phyloP scores from a whole-genome alignment of 1,140 invertebrate genomes.

The Drosophila willistoni region DNA sequence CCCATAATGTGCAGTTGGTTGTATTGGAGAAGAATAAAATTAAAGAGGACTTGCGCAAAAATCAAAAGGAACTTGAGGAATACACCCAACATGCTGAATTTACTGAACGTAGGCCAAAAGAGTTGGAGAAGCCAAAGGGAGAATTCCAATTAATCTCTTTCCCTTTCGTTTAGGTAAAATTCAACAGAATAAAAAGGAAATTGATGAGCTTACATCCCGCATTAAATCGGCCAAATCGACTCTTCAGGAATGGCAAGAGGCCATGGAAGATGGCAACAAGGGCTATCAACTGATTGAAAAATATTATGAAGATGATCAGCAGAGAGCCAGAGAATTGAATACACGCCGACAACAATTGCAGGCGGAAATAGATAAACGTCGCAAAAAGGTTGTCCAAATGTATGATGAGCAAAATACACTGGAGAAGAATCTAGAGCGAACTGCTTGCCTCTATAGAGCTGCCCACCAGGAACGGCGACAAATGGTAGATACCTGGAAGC shows the following conservation, averaged over 20 bases:
- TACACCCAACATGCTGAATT: constrained; percentile 55
- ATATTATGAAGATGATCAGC: constrained; percentile 85
- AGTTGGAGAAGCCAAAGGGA: no score
- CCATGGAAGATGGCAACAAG: constrained; percentile 85
- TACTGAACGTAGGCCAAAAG: constrained; percentile 46
- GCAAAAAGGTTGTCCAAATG: constrained; percentile 55
- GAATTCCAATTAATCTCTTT: not conserved
- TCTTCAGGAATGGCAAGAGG: constrained; percentile 85
- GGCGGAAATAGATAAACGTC: constrained; percentile 69
- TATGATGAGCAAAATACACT: constrained; percentile 78
- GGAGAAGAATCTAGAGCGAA: constrained; percentile 76
- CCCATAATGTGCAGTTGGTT: constrained; percentile 84
- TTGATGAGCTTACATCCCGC: constrained; percentile 84
- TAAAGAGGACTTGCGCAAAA: constrained; percentile 76
- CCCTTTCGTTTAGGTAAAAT: constrained; percentile 47
- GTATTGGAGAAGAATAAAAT: constrained; percentile 83
- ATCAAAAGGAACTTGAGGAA: constrained; percentile 63
- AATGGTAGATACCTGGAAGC: constrained; percentile 82
- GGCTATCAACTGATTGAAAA: constrained; percentile 85
- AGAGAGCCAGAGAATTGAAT: constrained; percentile 84
- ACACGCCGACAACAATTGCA: constrained; percentile 82
- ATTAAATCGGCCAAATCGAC: constrained; percentile 85
- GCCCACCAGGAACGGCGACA: constrained; percentile 74
- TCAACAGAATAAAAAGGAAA: constrained; percentile 82
- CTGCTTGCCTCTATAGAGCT: constrained; percentile 69